A percentile compares a stretch with the other conserved stretches of the same genome.
Evolutionary conservation across 2,797 vertebrate species (phyloP).

Genomic region (Danio jaintianensis): DNA sequence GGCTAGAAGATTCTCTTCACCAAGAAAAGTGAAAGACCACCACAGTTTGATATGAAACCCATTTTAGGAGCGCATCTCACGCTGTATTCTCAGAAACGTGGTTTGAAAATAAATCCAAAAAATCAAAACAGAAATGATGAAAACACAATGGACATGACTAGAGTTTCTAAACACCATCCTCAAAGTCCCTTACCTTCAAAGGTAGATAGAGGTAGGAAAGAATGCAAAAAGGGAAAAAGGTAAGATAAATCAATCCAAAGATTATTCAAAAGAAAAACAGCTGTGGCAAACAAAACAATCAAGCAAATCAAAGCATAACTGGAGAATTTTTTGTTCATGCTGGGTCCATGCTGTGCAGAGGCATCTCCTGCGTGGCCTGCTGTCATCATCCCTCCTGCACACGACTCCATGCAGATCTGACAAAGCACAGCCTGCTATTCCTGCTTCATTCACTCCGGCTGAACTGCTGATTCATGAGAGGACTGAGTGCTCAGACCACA

Average conservation of each 20-base stretch:
- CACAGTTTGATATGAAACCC: slow-evolving; percentile 2
- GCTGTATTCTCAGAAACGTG: slow-evolving; percentile 25
- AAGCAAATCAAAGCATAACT: slow-evolving; percentile 43
- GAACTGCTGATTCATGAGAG: slow-evolving; percentile 28
- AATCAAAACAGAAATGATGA: neutral
- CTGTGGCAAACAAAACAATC: slow-evolving; percentile 52
- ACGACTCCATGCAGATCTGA: slow-evolving; percentile 34
- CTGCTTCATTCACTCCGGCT: slow-evolving; percentile 25
- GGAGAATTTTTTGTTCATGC: slow-evolving; percentile 50
- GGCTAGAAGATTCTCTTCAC: neutral
- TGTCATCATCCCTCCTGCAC: slow-evolving; percentile 26
- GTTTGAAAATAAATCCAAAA: neutral
- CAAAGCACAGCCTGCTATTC: slow-evolving; percentile 15
- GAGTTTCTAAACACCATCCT: slow-evolving; percentile 57
- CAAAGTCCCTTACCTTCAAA: slow-evolving; percentile 77
- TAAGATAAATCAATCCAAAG: slow-evolving; percentile 65
- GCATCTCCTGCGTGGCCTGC: slow-evolving; percentile 31
- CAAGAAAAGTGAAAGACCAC: neutral
- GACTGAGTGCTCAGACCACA: neutral
- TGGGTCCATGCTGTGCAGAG: slow-evolving; percentile 55
- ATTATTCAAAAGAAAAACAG: slow-evolving; percentile 53
- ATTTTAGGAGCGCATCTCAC: neutral
- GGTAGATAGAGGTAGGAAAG: slow-evolving; percentile 71
- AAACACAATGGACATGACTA: slow-evolving; percentile 24
- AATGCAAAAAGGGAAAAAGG: slow-evolving; percentile 71